A percentile compares a stretch with the other conserved stretches of the same genome.
phyloP scores from a whole-genome alignment of 2,888 invertebrate species.

The Coleophora deauratella region DNA sequence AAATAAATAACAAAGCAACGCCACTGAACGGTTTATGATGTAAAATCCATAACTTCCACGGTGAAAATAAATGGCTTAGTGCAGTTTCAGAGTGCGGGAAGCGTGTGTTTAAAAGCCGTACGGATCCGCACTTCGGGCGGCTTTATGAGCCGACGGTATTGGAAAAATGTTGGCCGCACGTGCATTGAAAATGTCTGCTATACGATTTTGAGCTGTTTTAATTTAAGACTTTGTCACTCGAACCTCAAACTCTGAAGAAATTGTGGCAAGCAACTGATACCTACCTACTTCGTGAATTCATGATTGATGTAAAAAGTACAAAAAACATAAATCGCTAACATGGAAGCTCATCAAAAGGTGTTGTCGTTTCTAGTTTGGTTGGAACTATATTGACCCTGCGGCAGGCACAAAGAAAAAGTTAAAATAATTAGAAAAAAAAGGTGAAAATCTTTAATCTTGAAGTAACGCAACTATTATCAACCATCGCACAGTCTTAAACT shows the following conservation, averaged over 20 bases:
- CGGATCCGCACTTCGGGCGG: constrained; percentile 25
- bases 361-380: no score
- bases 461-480: no score
- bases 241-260: neutral
- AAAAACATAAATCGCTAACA: no score
- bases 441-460: no score
- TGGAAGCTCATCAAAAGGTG: no score
- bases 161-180: constrained; percentile 58
- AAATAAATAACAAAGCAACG: neutral
- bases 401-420: no score
- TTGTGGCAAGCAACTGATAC: neutral
- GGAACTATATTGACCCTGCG: no score
- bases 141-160: constrained; percentile 52
- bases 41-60: neutral
- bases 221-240: no score
- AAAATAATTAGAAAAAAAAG: no score
- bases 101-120: constrained; percentile 35
- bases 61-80: constrained; percentile 5
- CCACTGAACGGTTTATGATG: constrained; percentile 2
- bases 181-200: constrained; percentile 21
- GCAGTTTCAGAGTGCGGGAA: constrained; percentile 6
- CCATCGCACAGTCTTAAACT: no score
- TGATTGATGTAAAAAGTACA: no score
- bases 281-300: neutral
- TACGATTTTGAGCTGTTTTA: neutral